Percentiles rank a stretch among this genome's conserved stretches.
Conservation (phyloP, 2,888 invertebrate genomes). For the Arctia plantaginis region DNA sequence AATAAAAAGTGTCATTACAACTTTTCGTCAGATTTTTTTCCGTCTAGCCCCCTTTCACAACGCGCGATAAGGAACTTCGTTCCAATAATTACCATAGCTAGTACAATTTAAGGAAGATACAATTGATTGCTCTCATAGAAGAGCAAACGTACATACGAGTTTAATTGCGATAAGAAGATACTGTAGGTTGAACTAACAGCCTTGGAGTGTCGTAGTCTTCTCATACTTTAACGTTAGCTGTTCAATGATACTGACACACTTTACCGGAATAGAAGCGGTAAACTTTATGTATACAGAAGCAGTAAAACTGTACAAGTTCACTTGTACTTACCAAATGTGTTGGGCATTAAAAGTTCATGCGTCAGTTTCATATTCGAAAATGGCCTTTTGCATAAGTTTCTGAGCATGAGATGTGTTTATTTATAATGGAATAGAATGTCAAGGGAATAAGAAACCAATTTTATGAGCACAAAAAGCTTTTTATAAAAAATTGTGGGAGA, state of each 20-base stretch:
- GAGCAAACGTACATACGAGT: neutral
- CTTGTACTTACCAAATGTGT: conserved; percentile 7
- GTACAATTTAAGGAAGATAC: conserved; percentile 14
- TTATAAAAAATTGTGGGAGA: too few relatives aligned
- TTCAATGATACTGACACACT: conserved; percentile 12
- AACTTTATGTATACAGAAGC: conserved; percentile 14
- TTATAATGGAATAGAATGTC: neutral
- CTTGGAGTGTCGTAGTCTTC: conserved; percentile 12
- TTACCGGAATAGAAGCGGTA: conserved; percentile 13
- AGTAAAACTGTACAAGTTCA: conserved; percentile 34
- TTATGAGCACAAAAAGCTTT: neutral
- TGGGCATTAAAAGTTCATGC: neutral
- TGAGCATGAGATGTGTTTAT: neutral
- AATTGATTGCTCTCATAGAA: conserved; percentile 13
- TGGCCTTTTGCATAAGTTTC: neutral
- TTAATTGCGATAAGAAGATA: conserved; percentile 10
- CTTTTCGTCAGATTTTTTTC: too few relatives aligned
- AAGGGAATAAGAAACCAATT: neutral
- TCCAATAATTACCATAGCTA: too few relatives aligned
- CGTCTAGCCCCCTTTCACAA: too few relatives aligned
- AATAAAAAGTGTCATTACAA: too few relatives aligned
- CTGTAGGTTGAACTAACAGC: conserved; percentile 6
- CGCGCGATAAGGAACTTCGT: too few relatives aligned
- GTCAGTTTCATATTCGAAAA: conserved; percentile 26
- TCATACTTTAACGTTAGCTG: neutral